Evolutionary conservation across 2,797 vertebrate genomes (phyloP).

Genomic region (Lophius americanus): DNA sequence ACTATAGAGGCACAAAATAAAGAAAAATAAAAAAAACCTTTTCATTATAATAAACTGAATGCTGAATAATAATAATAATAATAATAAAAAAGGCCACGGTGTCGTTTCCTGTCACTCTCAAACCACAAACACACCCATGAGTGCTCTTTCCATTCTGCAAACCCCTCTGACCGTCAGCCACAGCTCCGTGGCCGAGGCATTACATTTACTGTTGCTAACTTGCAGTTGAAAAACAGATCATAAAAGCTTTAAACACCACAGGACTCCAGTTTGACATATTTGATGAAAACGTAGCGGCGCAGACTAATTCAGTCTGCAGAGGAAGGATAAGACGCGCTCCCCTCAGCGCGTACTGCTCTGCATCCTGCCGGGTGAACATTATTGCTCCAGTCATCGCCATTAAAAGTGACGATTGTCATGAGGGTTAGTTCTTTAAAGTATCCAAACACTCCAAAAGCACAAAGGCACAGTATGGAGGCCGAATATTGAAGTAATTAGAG

Average conservation of each 20-base stretch:
- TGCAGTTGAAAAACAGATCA: background rate
- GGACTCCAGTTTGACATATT: background rate
- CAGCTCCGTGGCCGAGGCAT: background rate
- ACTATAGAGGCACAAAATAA: too few species aligned
- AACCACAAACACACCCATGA: background rate
- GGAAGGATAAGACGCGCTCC: background rate
- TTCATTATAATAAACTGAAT: too few species aligned
- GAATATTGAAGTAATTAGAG: slow-evolving; percentile 4
- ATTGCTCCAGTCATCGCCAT: slow-evolving; percentile 8
- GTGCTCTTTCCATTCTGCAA: background rate
- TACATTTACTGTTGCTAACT: background rate
- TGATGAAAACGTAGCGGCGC: background rate
- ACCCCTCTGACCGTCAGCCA: background rate
- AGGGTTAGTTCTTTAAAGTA: background rate
- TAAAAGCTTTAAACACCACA: background rate
- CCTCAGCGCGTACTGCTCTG: background rate
- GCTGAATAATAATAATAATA: background rate
- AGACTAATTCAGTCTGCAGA: background rate
- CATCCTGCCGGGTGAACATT: background rate
- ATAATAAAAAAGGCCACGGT: too few species aligned
- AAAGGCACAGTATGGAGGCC: background rate
- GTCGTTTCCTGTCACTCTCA: background rate
- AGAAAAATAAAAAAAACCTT: too few species aligned
- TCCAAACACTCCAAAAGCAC: slow-evolving; percentile 1
- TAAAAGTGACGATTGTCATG: slow-evolving; percentile 19